These are phyloP conservation scores for Molothrus aeneus DNA, from an alignment of 2,797 vertebrate species.

Conservation along the genomic window DNA sequence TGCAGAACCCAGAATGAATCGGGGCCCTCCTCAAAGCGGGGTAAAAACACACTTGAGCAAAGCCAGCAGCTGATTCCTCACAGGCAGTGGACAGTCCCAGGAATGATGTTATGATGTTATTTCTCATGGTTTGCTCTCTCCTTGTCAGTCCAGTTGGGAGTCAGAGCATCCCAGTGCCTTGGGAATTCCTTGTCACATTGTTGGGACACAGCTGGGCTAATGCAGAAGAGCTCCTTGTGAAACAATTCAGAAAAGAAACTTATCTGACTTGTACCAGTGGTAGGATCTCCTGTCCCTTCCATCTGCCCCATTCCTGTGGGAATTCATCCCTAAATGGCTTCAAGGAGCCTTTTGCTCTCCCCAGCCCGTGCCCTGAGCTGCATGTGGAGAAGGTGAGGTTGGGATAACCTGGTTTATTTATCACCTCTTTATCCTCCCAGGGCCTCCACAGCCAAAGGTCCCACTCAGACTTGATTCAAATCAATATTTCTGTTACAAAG, in stretches of 20 bases:
- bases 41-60: background rate
- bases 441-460: background rate
- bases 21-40: background rate
- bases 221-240: fast-evolving
- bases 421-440: background rate
- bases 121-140: background rate
- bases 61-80: background rate
- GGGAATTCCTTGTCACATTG: fast-evolving
- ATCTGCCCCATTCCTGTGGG: background rate
- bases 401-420: background rate
- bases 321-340: background rate
- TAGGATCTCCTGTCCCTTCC: background rate
- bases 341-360: background rate
- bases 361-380: background rate
- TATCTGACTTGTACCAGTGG: fast-evolving
- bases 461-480: background rate
- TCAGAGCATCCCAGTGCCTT: background rate
- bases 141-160: background rate
- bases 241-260: background rate
- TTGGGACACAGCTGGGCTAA: background rate
- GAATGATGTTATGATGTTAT: too few species aligned
- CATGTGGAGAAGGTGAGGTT: background rate
- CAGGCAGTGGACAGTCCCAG: too few species aligned
- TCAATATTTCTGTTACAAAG: background rate
- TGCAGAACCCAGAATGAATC: background rate